phyloP scores from a whole-genome alignment of 2,888 invertebrate species.

The Polydrusus cervinus region DNA sequence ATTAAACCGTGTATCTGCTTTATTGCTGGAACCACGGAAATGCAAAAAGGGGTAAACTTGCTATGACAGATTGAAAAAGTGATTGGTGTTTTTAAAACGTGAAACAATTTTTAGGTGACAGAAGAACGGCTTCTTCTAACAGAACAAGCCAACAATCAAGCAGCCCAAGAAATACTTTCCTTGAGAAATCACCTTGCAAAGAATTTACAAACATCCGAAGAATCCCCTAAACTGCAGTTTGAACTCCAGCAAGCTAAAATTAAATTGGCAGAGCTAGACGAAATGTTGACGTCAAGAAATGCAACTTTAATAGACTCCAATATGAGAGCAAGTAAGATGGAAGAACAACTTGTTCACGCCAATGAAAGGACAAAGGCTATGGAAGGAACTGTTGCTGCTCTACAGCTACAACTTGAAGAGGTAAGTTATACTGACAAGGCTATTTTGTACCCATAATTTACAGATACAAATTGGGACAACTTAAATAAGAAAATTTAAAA shows the following conservation, averaged over 20 bases:
- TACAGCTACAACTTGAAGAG: slow-evolving; percentile 29
- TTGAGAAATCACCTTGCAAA: slow-evolving; percentile 32
- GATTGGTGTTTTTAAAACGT: too few relatives aligned
- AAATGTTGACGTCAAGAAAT: slow-evolving; percentile 22
- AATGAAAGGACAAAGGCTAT: not conserved
- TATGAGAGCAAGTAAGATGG: not conserved
- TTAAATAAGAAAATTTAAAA: too few relatives aligned
- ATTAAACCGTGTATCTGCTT: too few relatives aligned
- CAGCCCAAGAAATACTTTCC: slow-evolving; percentile 30
- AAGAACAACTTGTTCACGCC: slow-evolving; percentile 10
- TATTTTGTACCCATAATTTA: too few relatives aligned
- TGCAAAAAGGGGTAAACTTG: too few relatives aligned
- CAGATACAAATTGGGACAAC: too few relatives aligned
- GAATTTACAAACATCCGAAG: slow-evolving; percentile 16
- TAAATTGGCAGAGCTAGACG: slow-evolving; percentile 12
- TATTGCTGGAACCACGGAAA: too few relatives aligned
- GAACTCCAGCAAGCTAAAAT: slow-evolving; percentile 18
- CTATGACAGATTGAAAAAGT: too few relatives aligned
- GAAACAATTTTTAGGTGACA: not conserved
- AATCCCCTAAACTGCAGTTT: not conserved
- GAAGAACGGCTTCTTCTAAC: slow-evolving; percentile 31
- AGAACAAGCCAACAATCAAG: slow-evolving; percentile 20
- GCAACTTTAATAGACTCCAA: slow-evolving; percentile 6
- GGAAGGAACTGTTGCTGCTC: not conserved
- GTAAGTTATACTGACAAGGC: slow-evolving; percentile 6